Conservation (phyloP, 2,113 vertebrate genomes). For the Uria lomvia region DNA sequence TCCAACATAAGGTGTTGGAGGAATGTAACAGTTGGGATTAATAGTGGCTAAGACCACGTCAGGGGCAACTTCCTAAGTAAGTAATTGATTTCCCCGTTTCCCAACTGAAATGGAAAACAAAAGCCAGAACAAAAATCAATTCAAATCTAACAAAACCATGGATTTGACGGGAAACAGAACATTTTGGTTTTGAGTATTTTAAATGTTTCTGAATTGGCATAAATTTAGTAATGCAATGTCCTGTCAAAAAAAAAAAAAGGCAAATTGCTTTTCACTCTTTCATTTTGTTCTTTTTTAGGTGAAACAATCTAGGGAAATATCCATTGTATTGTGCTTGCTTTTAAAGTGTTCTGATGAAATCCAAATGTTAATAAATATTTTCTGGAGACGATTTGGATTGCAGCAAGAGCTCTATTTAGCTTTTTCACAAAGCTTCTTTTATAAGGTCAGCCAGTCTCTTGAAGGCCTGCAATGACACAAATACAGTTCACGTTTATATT, state of each 20-base stretch:
- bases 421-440: constrained; percentile 77
- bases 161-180: neutral
- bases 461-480: constrained; percentile 81
- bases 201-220: neutral
- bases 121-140: neutral
- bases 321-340: neutral
- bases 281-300: neutral
- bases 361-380: neutral
- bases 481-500: neutral
- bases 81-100: neutral
- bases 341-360: neutral
- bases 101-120: neutral
- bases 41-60: neutral
- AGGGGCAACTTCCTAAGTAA: neutral
- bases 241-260: neutral
- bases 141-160: neutral
- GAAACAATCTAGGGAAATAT: neutral
- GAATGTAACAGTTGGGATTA: neutral
- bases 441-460: constrained; percentile 85
- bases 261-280: neutral
- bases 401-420: neutral
- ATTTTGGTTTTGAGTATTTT: neutral
- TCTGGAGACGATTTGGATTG: neutral
- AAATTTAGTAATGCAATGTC: neutral
- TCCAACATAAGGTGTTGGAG: neutral